phyloP scores from a whole-genome alignment of 2,888 invertebrate genomes.

The Eulithis testata region DNA sequence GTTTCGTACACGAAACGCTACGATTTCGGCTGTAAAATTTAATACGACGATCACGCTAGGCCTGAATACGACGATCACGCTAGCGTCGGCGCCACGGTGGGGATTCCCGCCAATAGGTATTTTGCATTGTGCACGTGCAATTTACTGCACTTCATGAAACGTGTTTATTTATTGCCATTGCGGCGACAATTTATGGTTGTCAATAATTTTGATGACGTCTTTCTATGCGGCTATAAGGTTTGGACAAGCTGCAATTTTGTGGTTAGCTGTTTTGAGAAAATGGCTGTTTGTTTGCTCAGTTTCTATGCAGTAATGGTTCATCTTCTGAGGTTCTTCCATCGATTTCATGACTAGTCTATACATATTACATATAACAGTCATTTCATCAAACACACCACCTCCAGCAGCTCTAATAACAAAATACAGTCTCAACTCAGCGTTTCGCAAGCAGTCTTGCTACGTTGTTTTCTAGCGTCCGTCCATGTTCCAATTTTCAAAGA shows the following conservation, averaged over 20 bases:
- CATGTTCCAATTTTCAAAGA: background rate
- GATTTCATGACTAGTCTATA: background rate
- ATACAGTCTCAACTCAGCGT: background rate
- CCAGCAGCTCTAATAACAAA: background rate
- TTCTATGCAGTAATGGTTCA: background rate
- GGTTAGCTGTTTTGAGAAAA: constrained; percentile 10
- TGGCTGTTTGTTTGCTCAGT: constrained; percentile 16
- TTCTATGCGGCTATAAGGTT: constrained; percentile 30
- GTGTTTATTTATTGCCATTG: constrained; percentile 42
- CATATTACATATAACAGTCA: background rate
- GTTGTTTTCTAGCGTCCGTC: background rate
- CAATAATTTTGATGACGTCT: constrained; percentile 37
- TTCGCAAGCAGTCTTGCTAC: background rate
- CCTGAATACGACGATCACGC: constrained; percentile 66
- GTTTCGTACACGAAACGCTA: constrained; percentile 69
- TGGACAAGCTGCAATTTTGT: constrained; percentile 17
- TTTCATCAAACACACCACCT: too few relatives aligned
- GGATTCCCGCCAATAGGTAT: constrained; percentile 59
- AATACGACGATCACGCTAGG: too few relatives aligned
- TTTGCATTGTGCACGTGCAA: constrained; percentile 59
- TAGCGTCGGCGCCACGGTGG: constrained; percentile 55
- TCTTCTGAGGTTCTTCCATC: background rate
- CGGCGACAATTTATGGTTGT: constrained; percentile 40
- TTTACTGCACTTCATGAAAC: constrained; percentile 52
- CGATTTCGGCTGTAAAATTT: constrained; percentile 64